Evolutionary conservation across 1,140 invertebrate species (phyloP), one percentile per base, ranked within the genome.

Genomic region (Cecropterus lyciades): DNA sequence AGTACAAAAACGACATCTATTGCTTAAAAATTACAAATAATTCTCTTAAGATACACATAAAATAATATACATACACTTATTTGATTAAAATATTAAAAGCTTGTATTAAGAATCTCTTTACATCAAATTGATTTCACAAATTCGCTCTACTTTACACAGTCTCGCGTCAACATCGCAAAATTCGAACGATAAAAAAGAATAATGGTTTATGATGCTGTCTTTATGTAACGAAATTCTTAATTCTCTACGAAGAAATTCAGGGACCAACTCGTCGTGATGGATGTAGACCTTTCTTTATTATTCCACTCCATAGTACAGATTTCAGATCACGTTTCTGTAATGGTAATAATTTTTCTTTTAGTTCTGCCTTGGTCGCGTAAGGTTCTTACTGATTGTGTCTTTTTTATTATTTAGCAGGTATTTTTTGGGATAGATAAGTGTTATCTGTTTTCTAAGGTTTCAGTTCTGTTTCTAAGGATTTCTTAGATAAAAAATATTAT

Each of bases 291-390:
- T 53, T 53, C 51, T 53, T 53, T 53, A 53, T 53, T 53, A 53
- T 51, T n/a, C 51, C 30, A 16, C 51, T 13, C 13, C 51, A 24
- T 49, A 53, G 27, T 64, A 52, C 48, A 64, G 16, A 52, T 64
- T 53, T 64, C 62, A 53, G 62, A 64, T 64, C 62, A 64, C 62
- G 62, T 64, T 7, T 30, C 20, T 45, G 51, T 59, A 33, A 59
- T 48, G 43, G 56, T 59, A 65, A 64, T 65, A 64, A 33, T 65
- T 65, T 65, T 65, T 40, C 51, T 46, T 65, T 53, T 65, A 52
- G 51, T 65, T 55, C 33, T 53, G 37, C 42, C 56, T 11, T 20
- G 27, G 20, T 30, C 20, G 56, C 24, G 14, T 16, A 48, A 46
- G 15, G 43, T 48, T 48, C 10, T 33, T 45, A 46, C 43, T 48